A percentile compares a stretch with the other conserved stretches of the same genome.
Conservation (phyloP, 2,113 vertebrate species). For the Datnioides undecimradiatus region DNA sequence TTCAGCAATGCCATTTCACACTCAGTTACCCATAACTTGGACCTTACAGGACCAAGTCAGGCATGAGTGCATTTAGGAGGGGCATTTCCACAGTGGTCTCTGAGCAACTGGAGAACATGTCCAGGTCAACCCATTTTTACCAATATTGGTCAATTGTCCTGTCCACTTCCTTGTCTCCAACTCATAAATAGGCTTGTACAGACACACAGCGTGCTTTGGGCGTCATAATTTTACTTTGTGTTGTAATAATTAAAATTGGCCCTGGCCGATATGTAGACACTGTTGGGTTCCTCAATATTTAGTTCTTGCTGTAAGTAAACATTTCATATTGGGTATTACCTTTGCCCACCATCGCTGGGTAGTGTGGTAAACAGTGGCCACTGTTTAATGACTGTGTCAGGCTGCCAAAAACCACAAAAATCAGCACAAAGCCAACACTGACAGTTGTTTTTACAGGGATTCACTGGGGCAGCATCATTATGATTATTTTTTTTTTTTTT, state of each 20-base stretch:
- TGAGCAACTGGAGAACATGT: conserved; percentile 7
- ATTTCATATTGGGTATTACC: conserved; percentile 39
- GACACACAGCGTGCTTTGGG: background rate
- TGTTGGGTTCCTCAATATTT: conserved; percentile 32
- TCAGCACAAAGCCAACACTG: conserved; percentile 42
- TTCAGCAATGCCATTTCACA: conserved; percentile 59
- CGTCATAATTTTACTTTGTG: background rate
- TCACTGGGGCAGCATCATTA: background rate
- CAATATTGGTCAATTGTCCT: conserved; percentile 5
- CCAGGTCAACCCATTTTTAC: conserved; percentile 2
- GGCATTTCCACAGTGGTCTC: conserved; percentile 20
- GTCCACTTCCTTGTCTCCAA: background rate
- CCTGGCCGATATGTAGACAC: conserved; percentile 1
- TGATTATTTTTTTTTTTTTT: too few species aligned
- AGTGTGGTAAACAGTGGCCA: conserved; percentile 47
- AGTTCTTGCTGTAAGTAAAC: conserved; percentile 50
- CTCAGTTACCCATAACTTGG: conserved; percentile 50
- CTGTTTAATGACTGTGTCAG: conserved; percentile 53
- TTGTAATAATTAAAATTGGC: background rate
- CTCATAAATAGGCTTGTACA: background rate
- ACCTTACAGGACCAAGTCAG: conserved; percentile 28
- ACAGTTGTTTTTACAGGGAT: conserved; percentile 33
- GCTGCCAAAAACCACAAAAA: conserved; percentile 57
- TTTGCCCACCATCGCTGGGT: conserved; percentile 23
- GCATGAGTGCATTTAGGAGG: conserved; percentile 24